Evolutionary conservation across 1,140 invertebrate genomes (phyloP).

Genomic region (Callitettix versicolor): DNA sequence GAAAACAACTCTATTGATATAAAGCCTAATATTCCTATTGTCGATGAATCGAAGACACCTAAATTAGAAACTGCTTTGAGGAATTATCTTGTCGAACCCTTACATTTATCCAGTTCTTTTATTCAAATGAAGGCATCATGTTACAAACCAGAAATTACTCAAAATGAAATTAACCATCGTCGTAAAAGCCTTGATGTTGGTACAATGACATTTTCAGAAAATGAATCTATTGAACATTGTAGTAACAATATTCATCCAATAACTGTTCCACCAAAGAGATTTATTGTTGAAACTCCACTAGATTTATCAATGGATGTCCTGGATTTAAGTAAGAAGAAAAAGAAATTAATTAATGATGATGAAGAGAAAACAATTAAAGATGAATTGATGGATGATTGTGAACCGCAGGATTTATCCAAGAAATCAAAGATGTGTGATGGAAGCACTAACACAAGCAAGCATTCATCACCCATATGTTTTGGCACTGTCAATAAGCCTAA

Average conservation of each 20-base stretch:
- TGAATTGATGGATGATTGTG: constrained; percentile 29
- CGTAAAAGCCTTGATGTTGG: constrained; percentile 18
- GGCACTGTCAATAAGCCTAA: not conserved
- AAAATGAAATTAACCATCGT: constrained; percentile 2
- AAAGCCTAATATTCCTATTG: not conserved
- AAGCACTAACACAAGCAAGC: too few species aligned
- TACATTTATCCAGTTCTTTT: not conserved
- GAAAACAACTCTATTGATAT: not conserved
- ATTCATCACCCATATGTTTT: not conserved
- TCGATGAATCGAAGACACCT: not conserved
- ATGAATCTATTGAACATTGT: constrained; percentile 22
- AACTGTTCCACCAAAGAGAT: constrained; percentile 2
- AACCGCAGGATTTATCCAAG: constrained; percentile 35
- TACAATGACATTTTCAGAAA: constrained; percentile 26
- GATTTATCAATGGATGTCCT: constrained; percentile 72
- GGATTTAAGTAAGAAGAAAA: constrained; percentile 75
- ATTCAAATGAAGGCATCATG: not conserved
- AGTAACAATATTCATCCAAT: constrained; percentile 1
- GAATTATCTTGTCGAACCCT: too few species aligned
- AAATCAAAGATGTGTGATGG: constrained; percentile 21
- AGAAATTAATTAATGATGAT: constrained; percentile 10
- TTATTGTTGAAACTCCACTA: constrained; percentile 45
- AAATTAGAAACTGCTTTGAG: too few species aligned
- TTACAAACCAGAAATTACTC: not conserved
- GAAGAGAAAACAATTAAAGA: constrained; percentile 14